Base-by-base conservation (phyloP, 37 sponge, comb jelly and placozoan genomes). In the Beroe ovata region DNA sequence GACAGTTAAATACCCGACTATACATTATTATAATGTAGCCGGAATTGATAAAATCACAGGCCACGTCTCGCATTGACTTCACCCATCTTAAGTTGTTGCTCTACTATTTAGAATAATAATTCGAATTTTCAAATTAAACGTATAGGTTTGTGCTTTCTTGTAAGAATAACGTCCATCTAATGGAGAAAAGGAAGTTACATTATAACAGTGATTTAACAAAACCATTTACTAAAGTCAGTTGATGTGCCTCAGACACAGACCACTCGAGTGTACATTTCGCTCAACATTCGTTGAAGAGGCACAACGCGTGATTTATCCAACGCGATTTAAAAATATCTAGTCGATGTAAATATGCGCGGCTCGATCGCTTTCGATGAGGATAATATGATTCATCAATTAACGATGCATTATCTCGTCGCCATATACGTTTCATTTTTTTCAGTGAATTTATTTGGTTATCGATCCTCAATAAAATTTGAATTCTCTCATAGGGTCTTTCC, bases 181-280 rank as follows among this genome's bases (percentile, higher is more conserved):
- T 77, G 84, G 84, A 77, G 84, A 42, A 77, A 77, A 77, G 84
- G 84, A 77, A 77, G 84, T 77, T 77, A 77, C 84, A 77, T 77
- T 77, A 77, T 42, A 77, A 66, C 69, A 66, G 69, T 66, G 69
- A 66, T 30, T 29, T 30, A 66, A 37, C 69, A 30, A 66, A 30
- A 37, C 30, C 69, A 66, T 66, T 66, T 66, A 66, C 69, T 66
- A 66, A 66, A 25, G 69, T 66, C 36, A 66, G 69, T 30, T 66
- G 25, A 33, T 11, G 30, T 30, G 69, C 69, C 69, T 66, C 35
- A 32, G 33, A 29, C 36, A 66, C 69, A 37, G 16, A 66, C 69
- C 69, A 30, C 34, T 37, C 69, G 54, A 66, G 16, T 66, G 69
- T 66, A 66, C 36, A 26, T 14, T 34, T 25, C 8, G 34, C 1